Evolutionary conservation across 2,113 vertebrate genomes (phyloP).

Genomic region (Melanerpes formicivorus): DNA sequence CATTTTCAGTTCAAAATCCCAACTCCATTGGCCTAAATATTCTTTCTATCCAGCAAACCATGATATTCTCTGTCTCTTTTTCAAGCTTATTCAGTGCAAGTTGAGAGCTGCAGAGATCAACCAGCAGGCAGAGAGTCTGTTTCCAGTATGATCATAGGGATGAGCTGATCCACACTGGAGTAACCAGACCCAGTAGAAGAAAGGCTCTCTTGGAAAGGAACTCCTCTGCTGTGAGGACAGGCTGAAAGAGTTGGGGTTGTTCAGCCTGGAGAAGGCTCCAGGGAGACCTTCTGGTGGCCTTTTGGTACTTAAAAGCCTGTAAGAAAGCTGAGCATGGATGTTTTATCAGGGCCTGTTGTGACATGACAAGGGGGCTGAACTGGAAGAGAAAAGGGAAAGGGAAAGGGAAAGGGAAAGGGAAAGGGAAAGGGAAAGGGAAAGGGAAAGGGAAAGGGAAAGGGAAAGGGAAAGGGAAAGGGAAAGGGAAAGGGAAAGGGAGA

Average conservation of each 20-base stretch:
- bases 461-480: too few relatives aligned
- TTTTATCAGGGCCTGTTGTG: not conserved
- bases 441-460: too few relatives aligned
- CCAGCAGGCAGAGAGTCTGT: not conserved
- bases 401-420: not conserved
- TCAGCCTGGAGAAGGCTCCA: too few relatives aligned
- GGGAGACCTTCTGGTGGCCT: too few relatives aligned
- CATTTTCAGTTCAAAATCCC: not conserved
- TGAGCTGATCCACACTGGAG: not conserved
- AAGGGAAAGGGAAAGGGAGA: too few relatives aligned
- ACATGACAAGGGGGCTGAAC: not conserved
- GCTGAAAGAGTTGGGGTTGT: too few relatives aligned
- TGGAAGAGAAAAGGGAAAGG: too few relatives aligned
- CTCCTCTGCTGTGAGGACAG: not conserved
- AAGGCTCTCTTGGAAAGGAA: not conserved
- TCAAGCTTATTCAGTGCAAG: not conserved
- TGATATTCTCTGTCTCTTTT: not conserved
- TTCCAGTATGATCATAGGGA: fast-evolving
- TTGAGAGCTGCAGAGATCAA: not conserved
- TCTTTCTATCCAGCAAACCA: not conserved
- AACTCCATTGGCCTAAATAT: not conserved
- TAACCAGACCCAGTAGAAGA: not conserved
- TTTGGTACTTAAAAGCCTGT: too few relatives aligned
- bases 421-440: too few relatives aligned
- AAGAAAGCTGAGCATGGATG: too few relatives aligned